These are phyloP conservation scores for Tenebrosternarchus preto DNA, from an alignment of 2,113 vertebrate species.

Conservation along the genomic window DNA sequence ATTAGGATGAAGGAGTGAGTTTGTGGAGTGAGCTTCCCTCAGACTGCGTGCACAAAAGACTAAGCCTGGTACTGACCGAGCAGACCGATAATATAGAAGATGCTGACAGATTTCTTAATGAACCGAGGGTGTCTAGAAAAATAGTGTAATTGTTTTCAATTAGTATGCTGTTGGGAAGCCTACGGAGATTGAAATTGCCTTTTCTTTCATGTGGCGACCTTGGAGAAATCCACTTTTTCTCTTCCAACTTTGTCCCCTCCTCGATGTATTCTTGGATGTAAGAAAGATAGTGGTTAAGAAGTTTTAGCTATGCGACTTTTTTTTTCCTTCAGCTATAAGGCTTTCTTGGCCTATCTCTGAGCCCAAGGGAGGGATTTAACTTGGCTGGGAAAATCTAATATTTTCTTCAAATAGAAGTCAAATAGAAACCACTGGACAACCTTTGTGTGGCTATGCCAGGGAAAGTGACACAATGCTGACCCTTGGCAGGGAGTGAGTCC, in stretches of 20 bases:
- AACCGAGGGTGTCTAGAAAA: conserved; percentile 45
- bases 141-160: conserved; percentile 56
- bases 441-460: conserved; percentile 51
- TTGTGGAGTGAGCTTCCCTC: neutral
- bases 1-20: neutral
- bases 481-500: conserved; percentile 44
- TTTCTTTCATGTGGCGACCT: conserved; percentile 60
- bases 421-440: conserved; percentile 59
- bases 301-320: conserved; percentile 63
- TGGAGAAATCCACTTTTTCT: conserved; percentile 51
- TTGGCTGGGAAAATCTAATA: conserved; percentile 57
- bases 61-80: conserved; percentile 2
- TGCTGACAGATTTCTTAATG: conserved; percentile 36
- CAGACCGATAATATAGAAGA: conserved; percentile 34
- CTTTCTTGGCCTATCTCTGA: conserved; percentile 61
- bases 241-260: conserved; percentile 34
- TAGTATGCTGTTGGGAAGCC: conserved; percentile 62
- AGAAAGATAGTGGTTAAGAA: conserved; percentile 53
- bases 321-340: conserved; percentile 48
- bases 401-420: conserved; percentile 64
- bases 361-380: conserved; percentile 65
- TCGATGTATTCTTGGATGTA: conserved; percentile 51
- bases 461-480: conserved; percentile 54
- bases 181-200: conserved; percentile 58
- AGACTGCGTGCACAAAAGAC: conserved; percentile 22